phyloP scores from a whole-genome alignment of 2,888 invertebrate genomes.

The Rhagophthalmus giganteus region DNA sequence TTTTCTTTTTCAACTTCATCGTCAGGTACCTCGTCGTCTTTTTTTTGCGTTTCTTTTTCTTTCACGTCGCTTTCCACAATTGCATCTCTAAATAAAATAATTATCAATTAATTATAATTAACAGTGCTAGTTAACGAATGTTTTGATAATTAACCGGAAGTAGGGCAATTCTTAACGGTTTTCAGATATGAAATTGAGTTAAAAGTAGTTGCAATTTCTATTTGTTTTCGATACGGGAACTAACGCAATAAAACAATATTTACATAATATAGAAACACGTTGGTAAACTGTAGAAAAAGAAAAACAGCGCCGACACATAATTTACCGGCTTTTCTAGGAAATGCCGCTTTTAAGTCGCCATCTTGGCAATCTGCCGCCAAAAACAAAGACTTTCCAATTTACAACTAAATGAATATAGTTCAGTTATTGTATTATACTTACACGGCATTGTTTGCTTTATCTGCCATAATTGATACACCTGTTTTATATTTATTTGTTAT shows the following conservation, averaged over 20 bases:
- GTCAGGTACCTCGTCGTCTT: conserved; percentile 51
- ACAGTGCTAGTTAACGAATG: no score
- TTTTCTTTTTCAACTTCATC: conserved; percentile 57
- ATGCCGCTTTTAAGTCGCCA: conserved; percentile 59
- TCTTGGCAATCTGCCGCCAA: conserved; percentile 58
- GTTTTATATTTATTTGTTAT: conserved; percentile 28
- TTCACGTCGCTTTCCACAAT: conserved; percentile 43
- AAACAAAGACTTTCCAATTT: conserved; percentile 42
- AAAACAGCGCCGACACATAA: no score
- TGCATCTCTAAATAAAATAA: conserved; percentile 10
- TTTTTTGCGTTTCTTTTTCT: conserved; percentile 42
- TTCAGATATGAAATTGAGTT: no score
- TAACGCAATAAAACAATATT: no score
- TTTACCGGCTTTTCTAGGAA: conserved; percentile 43
- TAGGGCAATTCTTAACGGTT: no score
- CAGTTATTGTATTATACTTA: conserved; percentile 56
- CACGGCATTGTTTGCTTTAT: conserved; percentile 64
- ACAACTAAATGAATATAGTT: not conserved
- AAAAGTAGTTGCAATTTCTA: no score
- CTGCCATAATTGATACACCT: conserved; percentile 62
- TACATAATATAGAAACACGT: no score
- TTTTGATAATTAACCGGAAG: no score
- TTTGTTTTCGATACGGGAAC: no score
- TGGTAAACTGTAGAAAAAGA: no score
- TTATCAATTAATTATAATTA: no score